Percentiles rank a stretch among this genome's conserved stretches.
Evolutionary conservation across 1,140 invertebrate species (phyloP).

Genomic region (Brachionus angularis): DNA sequence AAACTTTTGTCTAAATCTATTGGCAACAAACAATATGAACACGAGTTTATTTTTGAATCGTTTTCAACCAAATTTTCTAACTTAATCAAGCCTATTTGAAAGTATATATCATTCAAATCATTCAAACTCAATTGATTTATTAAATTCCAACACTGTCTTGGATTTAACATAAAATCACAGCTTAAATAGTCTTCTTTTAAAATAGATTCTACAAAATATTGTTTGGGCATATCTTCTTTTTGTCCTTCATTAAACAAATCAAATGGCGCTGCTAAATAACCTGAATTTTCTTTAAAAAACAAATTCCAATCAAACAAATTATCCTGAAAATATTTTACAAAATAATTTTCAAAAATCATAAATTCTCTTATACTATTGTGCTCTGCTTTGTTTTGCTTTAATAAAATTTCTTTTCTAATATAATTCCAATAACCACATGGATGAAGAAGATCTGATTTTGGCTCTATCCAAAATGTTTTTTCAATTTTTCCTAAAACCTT

Average conservation of each 20-base stretch:
- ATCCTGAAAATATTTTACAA: not conserved
- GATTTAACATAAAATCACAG: constrained; percentile 8
- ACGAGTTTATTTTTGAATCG: not conserved
- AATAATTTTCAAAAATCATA: not conserved
- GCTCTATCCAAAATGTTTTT: not conserved
- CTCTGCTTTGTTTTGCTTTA: constrained; percentile 13
- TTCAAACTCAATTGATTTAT: constrained; percentile 1
- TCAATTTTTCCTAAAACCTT: not conserved
- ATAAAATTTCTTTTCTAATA: constrained; percentile 23
- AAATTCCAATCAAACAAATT: not conserved
- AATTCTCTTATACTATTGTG: not conserved
- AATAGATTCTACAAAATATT: not conserved
- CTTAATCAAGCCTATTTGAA: constrained; percentile 15
- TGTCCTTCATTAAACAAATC: constrained; percentile 6
- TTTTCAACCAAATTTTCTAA: not conserved
- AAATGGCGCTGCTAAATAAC: not conserved
- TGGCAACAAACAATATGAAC: not conserved
- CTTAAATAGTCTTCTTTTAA: not conserved
- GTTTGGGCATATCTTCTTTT: constrained; percentile 6
- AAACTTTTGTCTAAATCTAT: not conserved
- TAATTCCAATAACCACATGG: constrained; percentile 40
- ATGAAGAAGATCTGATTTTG: constrained; percentile 14
- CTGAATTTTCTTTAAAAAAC: not conserved
- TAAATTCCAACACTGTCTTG: not conserved
- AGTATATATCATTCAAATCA: not conserved